Percentiles rank a stretch among this genome's conserved stretches.
These are phyloP conservation scores for Automeris io DNA, from an alignment of 2,888 invertebrate species.

Conservation along the genomic window DNA sequence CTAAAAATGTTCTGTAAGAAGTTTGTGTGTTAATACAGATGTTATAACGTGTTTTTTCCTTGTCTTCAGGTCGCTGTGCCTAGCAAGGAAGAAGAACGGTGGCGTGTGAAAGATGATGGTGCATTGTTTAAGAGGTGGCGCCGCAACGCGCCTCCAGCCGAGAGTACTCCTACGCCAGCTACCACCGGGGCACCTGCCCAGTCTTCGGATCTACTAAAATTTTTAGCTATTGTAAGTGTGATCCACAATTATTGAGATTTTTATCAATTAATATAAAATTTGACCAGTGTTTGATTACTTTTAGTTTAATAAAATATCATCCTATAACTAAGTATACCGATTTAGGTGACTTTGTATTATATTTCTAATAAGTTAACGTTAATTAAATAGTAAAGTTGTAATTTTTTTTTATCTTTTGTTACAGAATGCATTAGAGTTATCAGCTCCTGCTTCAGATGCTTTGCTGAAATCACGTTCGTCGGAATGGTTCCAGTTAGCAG, in stretches of 20 bases:
- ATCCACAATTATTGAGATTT: no score
- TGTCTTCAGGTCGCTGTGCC: conserved; percentile 71
- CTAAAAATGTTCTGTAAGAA: conserved; percentile 6
- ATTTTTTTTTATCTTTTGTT: conserved; percentile 50
- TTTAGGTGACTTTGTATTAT: not conserved
- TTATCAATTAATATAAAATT: no score
- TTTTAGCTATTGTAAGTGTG: conserved; percentile 89
- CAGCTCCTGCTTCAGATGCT: conserved; percentile 92
- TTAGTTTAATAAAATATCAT: not conserved
- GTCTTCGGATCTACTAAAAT: conserved; percentile 79
- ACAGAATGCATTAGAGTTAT: conserved; percentile 93
- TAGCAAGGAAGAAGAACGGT: conserved; percentile 62
- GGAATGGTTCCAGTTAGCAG: conserved; percentile 94
- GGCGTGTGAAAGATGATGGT: conserved; percentile 65
- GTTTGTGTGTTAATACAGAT: conserved; percentile 38
- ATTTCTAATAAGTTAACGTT: not conserved
- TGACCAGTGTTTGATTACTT: no score
- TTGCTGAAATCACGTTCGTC: conserved; percentile 83
- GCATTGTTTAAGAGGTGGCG: conserved; percentile 68
- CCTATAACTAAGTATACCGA: no score
- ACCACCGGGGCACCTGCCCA: conserved; percentile 44
- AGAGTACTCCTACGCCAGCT: conserved; percentile 34
- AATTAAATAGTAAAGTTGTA: conserved; percentile 10
- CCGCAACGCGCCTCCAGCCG: conserved; percentile 45
- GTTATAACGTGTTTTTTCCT: conserved; percentile 57